phyloP scores from a whole-genome alignment of 2,888 invertebrate species.

The Drosophila crucigera region DNA sequence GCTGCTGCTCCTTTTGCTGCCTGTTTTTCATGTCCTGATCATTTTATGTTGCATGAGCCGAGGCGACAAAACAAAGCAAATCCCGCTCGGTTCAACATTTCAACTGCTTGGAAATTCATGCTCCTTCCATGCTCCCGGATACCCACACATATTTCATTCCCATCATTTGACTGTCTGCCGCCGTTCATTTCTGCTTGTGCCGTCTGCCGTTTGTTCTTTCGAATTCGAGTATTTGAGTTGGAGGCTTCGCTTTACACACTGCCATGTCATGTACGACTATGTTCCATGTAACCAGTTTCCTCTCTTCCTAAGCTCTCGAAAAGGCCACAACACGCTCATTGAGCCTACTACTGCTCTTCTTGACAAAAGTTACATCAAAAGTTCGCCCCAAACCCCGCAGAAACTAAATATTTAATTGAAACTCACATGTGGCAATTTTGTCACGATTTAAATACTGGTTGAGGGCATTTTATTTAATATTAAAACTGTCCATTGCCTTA shows the following conservation, averaged over 20 bases:
- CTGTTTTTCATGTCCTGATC: constrained; percentile 45
- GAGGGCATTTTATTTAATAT: constrained; percentile 37
- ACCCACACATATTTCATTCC: background rate
- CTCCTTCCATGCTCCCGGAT: constrained; percentile 26
- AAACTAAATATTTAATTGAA: constrained; percentile 64
- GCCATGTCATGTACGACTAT: constrained; percentile 12
- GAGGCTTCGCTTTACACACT: constrained; percentile 11
- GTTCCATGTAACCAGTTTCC: background rate
- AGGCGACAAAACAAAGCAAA: constrained; percentile 76
- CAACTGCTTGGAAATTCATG: constrained; percentile 72
- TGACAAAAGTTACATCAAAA: constrained; percentile 28
- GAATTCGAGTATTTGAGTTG: constrained; percentile 47
- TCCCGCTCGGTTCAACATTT: constrained; percentile 68
- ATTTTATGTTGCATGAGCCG: constrained; percentile 62
- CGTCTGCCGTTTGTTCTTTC: constrained; percentile 44
- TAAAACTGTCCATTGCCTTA: constrained; percentile 33
- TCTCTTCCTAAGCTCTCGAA: background rate
- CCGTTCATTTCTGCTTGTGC: background rate
- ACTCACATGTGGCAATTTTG: constrained; percentile 27
- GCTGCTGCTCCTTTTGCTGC: constrained; percentile 26
- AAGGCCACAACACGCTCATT: constrained; percentile 30
- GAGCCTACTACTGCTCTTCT: constrained; percentile 14
- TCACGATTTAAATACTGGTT: constrained; percentile 10
- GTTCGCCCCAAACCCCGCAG: background rate
- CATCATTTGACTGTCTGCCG: background rate